phyloP scores from a whole-genome alignment of 2,888 invertebrate genomes.

The Micropterix aruncella region DNA sequence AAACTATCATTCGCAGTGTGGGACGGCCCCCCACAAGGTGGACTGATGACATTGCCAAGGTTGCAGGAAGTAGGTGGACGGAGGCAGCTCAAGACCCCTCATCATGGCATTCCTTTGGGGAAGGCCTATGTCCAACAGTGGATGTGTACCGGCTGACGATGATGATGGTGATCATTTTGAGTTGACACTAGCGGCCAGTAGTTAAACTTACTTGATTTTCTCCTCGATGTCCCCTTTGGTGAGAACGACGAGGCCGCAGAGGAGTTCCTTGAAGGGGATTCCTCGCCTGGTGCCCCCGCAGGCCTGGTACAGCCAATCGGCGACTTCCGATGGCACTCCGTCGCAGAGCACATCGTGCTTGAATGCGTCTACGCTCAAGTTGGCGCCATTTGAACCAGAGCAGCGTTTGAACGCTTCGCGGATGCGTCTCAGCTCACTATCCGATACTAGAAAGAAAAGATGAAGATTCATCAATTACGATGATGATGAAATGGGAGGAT shows the following conservation, averaged over 20 bases:
- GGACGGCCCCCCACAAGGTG: too few species aligned
- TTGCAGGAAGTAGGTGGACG: too few species aligned
- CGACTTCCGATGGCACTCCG: conserved; percentile 67
- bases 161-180: too few species aligned
- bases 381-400: conserved; percentile 51
- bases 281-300: conserved; percentile 77
- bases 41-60: too few species aligned
- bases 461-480: conserved; percentile 1
- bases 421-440: conserved; percentile 67
- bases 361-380: conserved; percentile 63
- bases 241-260: conserved; percentile 75
- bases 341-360: conserved; percentile 77
- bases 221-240: conserved; percentile 77
- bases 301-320: conserved; percentile 69
- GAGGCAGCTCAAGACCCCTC: too few species aligned
- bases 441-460: conserved; percentile 53
- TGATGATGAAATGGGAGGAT: neutral
- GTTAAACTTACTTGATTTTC: conserved; percentile 62
- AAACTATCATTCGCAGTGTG: too few species aligned
- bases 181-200: too few species aligned
- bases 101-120: too few species aligned
- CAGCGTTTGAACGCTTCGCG: conserved; percentile 80
- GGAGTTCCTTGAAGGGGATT: conserved; percentile 66
- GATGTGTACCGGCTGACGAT: too few species aligned
- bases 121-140: too few species aligned